Evolutionary conservation across 2,888 invertebrate genomes (phyloP), one percentile per base, ranked within the genome.

Genomic region (Stenolophus ochropezus): DNA sequence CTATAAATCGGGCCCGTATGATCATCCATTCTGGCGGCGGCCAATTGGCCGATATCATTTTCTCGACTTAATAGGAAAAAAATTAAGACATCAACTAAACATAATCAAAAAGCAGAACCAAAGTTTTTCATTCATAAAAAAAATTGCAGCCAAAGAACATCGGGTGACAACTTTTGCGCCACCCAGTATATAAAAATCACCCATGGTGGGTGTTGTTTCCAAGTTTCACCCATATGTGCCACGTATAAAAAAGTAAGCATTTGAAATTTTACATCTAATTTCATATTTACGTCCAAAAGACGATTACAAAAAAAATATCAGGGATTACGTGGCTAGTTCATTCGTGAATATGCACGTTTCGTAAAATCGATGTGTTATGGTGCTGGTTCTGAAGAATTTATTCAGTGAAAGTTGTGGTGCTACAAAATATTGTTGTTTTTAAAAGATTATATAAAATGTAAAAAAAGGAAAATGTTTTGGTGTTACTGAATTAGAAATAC

Each of bases 251-350:
- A 49, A 49, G 16, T 49, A 49, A 49, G 14, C 49, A 49, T 49
- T 49, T 14, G 8, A 11, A 14, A 49, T 49, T 49, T 16, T 4
- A 49, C 4, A 49, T 14, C 14, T 49, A 14, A 49, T 49, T 49
- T 49, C 4, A 49, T 11, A 49, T 2, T 49, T 16, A 4, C 14
- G 16, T 56, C 4, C 20, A 56, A 20, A 0, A 3, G 20, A 16
- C 5, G 53, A 56, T 11, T 56, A 20, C 20, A 56, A 56, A 56
- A 56, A 56, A 56, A 56, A 18, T 56, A 56, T 20, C 53, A 56
- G 20, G 18, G 53, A 20, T 20, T 56, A 5, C 53, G 65, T 23
- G 25, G 18, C 16, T 25, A 65, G n/a, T 65, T 65, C n/a, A 20
- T 21, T 65, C 11, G 21, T 3, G 16, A 65, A 65, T 23, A 6